Base-by-base conservation (phyloP, 1,140 invertebrate genomes). In the Lasioglossum albipes region DNA sequence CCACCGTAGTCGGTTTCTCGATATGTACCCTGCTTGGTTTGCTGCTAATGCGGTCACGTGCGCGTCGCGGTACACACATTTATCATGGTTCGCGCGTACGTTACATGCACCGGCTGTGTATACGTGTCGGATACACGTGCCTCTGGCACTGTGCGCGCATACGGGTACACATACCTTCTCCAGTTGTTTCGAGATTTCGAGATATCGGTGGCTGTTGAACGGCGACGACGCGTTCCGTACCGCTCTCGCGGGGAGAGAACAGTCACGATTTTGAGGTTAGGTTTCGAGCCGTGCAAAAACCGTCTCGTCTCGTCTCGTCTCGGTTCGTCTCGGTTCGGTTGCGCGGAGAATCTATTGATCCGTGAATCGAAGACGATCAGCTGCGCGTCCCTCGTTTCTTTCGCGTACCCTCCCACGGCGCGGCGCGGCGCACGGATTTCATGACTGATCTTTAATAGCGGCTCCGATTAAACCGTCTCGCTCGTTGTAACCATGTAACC, bases 321-420 rank as follows among this genome's bases (percentile, higher is more conserved):
- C n/a, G n/a, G n/a, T n/a, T 54, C 82, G 82, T 74, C 68, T 75
- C 78, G 78, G 49, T 62, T 45, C 78, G 78, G 49, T 62, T 45
- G 42, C 71, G 67, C 54, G 66, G 10, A 27, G 27, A 36, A 79
- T 22, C 69, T 84, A 79, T 85, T 84, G 83, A 85, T 84, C 84
- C 84, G 83, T 85, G 69, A 85, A 82, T 82, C 79, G 74, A 49
- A 68, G 52, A 71, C 70, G 79, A 84, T 4, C 61, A 57, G 31
- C 52, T 20, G 36, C 22, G 49, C 45, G n/a, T 66, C 20, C 67
- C 22, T 79, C 12, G 52, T 59, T 61, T 68, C 16, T n/a, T 49
- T 45, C 31, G 22, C 31, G 61, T 84, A 57, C 36, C 59, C 59
- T 41, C 61, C 10, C 77, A 61, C 42, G 69, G 36, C 41, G 49